These are phyloP conservation scores for Aspidiotus destructor DNA, from an alignment of 2,888 invertebrate species.

Conservation along the genomic window DNA sequence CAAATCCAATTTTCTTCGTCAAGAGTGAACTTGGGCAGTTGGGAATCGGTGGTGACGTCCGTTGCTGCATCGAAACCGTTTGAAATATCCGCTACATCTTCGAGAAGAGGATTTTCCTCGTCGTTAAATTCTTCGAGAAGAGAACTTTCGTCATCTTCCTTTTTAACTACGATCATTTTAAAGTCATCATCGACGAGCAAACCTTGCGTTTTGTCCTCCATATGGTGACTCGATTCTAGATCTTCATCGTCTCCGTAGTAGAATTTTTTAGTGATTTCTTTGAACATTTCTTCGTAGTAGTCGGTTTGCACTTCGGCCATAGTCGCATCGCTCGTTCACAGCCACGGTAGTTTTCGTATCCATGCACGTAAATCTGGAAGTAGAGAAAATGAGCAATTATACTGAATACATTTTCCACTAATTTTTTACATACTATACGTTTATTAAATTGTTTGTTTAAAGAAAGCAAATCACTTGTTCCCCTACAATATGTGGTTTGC, in stretches of 20 bases:
- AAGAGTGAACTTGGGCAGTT: conserved; percentile 44
- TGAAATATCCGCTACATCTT: conserved; percentile 7
- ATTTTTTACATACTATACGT: too few species aligned
- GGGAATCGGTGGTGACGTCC: conserved; percentile 36
- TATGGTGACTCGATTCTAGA: conserved; percentile 38
- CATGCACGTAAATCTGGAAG: conserved; percentile 25
- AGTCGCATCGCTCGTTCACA: conserved; percentile 24
- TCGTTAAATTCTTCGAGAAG: neutral
- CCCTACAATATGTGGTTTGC: too few species aligned
- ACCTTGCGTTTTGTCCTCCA: conserved; percentile 24
- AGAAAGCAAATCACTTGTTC: too few species aligned
- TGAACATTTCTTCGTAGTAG: conserved; percentile 75
- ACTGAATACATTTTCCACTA: too few species aligned
- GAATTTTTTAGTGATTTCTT: conserved; percentile 82
- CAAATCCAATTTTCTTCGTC: conserved; percentile 52
- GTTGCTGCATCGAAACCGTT: conserved; percentile 34
- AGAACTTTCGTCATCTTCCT: conserved; percentile 12
- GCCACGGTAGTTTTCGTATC: conserved; percentile 1
- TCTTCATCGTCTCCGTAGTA: conserved; percentile 66
- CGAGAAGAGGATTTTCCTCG: conserved; percentile 15
- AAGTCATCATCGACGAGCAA: conserved; percentile 7
- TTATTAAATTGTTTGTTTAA: too few species aligned
- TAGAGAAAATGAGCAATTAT: neutral
- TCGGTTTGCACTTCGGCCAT: conserved; percentile 47
- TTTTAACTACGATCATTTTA: neutral